Evolutionary conservation across 2,888 invertebrate genomes (phyloP), one percentile per base, ranked within the genome.

Genomic region (Acutogordius australiensis): DNA sequence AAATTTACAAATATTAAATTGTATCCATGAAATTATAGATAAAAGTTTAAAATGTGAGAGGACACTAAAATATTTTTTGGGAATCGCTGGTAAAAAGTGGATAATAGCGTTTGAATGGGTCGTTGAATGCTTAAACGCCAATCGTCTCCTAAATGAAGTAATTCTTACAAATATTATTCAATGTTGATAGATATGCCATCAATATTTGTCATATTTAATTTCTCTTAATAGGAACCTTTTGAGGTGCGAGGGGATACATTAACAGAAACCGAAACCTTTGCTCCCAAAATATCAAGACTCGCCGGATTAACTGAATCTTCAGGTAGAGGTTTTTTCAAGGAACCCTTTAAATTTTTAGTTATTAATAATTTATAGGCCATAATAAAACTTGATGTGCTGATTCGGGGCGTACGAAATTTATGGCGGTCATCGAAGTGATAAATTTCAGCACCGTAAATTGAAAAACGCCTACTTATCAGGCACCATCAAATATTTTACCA

Each of bases 61-160:
- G 18, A 57, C 58, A 2, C 23, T 57, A 30, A 57, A 57, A 30
- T 57, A 29, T 26, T 57, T 57, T 29, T 29, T 28, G 18, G 58
- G 58, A 30, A 29, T 57, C 13, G 58, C 58, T 2, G 58, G 29
- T 29, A 57, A 30, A 28, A 57, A 57, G 23, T 30, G 29, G 29
- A 29, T 57, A 8, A 28, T 57, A 18, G 4, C 28, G 4, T 2
- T 18, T 28, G 28, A 28, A 29, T 57, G 58, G 58, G 18, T 29
- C 8, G 23, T 4, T 4, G 8, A 13, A 8, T 21, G 51, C 23
- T 23, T 51, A 8, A 4, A 13, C 18, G 51, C 51, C 23, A 51
- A n/a, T 13, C 8, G 23, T n/a, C 8, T 51, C 13, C 4, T 51
- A 4, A 18, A 37, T 18, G 37, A 37, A 37, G 37, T 37, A 37